Evolutionary conservation across 2,888 invertebrate species (phyloP).

Genomic region (Chrysomela aeneicollis): DNA sequence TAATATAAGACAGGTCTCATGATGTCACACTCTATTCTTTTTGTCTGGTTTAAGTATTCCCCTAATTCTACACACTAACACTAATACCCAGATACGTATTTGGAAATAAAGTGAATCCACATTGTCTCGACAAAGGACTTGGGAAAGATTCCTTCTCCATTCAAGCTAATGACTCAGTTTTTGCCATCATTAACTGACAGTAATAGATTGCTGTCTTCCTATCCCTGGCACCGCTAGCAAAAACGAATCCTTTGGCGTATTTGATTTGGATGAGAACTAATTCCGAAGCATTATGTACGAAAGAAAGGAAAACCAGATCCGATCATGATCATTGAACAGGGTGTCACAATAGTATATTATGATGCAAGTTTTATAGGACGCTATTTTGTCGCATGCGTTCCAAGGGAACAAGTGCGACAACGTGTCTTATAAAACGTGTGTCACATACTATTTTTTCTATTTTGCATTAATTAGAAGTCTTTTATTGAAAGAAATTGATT

Average conservation of each 20-base stretch:
- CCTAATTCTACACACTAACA: too few species aligned
- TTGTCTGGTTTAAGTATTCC: background rate
- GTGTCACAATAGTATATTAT: too few species aligned
- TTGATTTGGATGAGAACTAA: background rate
- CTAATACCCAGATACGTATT: background rate
- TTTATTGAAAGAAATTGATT: too few species aligned
- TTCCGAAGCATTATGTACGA: background rate
- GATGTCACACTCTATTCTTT: background rate
- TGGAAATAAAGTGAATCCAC: background rate
- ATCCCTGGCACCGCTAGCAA: background rate
- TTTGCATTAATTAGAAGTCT: too few species aligned
- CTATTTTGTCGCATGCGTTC: too few species aligned
- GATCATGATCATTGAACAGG: background rate
- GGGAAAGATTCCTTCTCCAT: background rate
- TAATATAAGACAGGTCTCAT: too few species aligned
- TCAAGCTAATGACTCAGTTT: conserved; percentile 19
- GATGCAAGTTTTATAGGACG: too few species aligned
- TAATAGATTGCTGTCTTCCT: conserved; percentile 14
- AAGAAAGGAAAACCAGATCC: background rate
- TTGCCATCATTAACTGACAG: conserved; percentile 10
- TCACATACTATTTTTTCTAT: too few species aligned
- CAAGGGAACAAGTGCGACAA: too few species aligned
- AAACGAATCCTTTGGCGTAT: background rate
- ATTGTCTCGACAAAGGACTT: background rate
- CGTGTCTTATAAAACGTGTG: too few species aligned